A percentile compares a stretch with the other conserved stretches of the same genome.
These are phyloP conservation scores for Cheracebus regulus DNA, from an alignment of 2,797 vertebrate genomes.

Conservation along the genomic window DNA sequence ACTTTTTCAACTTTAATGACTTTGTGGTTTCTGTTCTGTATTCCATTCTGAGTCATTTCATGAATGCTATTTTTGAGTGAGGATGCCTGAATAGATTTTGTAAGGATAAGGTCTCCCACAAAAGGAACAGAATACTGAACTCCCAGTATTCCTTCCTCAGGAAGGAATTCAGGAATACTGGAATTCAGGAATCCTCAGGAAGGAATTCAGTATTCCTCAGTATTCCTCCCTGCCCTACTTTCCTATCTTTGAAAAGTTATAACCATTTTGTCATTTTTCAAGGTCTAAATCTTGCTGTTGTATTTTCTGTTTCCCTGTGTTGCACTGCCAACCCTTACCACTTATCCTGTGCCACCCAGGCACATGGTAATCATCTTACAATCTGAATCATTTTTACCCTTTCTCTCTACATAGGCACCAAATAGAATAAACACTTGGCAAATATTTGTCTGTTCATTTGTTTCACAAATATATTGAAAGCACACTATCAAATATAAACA, in stretches of 20 bases:
- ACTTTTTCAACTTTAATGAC: neutral
- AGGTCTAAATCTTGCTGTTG: constrained; percentile 2
- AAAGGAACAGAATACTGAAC: neutral
- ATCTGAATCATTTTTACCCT: neutral
- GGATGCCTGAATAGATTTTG: neutral
- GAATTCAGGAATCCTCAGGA: too few relatives aligned
- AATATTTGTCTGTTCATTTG: neutral
- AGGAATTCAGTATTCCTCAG: too few relatives aligned
- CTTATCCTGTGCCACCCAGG: neutral
- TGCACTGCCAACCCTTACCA: neutral
- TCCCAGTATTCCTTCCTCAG: neutral
- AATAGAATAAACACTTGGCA: neutral
- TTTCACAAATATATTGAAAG: neutral
- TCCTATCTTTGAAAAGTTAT: neutral
- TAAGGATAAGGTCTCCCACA: neutral
- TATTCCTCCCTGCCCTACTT: neutral
- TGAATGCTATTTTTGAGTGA: constrained; percentile 36
- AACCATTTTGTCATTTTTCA: constrained; percentile 32
- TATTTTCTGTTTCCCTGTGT: neutral
- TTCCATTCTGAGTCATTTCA: neutral
- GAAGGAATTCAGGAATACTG: too few relatives aligned
- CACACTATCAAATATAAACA: neutral
- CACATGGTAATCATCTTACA: neutral
- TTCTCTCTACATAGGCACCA: neutral
- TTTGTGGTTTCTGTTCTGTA: neutral